Percentiles rank a stretch among this genome's conserved stretches.
phyloP scores from a whole-genome alignment of 2,797 vertebrate genomes.

The Apodemus agrarius region DNA sequence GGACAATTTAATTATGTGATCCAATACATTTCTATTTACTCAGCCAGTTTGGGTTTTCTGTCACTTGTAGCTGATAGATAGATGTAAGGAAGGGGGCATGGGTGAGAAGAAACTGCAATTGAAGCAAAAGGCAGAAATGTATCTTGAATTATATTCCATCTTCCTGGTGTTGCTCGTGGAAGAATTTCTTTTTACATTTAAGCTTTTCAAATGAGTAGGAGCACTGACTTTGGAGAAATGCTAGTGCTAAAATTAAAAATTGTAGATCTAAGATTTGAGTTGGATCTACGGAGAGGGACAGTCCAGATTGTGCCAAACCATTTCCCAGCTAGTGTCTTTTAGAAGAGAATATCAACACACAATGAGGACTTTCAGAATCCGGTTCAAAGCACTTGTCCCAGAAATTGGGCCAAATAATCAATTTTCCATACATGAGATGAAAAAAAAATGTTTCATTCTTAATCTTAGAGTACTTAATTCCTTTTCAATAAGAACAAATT shows the following conservation, averaged over 20 bases:
- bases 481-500: neutral
- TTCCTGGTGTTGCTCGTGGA: neutral
- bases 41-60: neutral
- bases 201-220: neutral
- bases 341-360: neutral
- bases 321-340: neutral
- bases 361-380: neutral
- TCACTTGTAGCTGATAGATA: neutral
- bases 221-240: slow-evolving; percentile 41
- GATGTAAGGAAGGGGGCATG: neutral
- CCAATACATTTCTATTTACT: neutral
- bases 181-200: slow-evolving; percentile 40
- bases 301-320: neutral
- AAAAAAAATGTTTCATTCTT: neutral
- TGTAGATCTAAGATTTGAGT: slow-evolving; percentile 6
- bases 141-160: neutral
- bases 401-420: neutral
- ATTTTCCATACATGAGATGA: neutral
- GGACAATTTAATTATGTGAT: neutral
- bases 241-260: slow-evolving; percentile 59
- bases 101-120: neutral
- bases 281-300: neutral
- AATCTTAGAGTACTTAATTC: neutral
- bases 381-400: neutral
- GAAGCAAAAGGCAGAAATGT: neutral